Evolutionary conservation across 2,797 vertebrate species (phyloP), one percentile per base, ranked within the genome.

Genomic region (Melanotaenia boesemani): DNA sequence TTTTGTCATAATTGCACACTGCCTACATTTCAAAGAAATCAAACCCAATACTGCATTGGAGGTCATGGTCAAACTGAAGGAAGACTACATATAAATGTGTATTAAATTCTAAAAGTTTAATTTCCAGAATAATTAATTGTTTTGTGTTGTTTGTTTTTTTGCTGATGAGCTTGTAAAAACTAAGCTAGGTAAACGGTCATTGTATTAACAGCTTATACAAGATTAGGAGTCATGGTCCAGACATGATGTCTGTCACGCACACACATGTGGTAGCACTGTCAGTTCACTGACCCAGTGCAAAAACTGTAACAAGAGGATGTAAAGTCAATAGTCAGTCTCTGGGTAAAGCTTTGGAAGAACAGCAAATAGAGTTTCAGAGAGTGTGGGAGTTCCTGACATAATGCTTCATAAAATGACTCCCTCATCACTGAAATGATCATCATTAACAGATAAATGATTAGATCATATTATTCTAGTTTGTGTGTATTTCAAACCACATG

Each of bases 281-380:
- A 76, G 81, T 79, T 90, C 83, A 91, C 24, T 68, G 72, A 87
- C 84, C 86, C 64, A 67, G 57, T 56, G 55, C 22, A 11, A 60
- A 73, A 79, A 76, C 50, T 26, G 34, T 63, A 73, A 70, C 2
- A 8, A 41, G 36, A 39, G 63, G n/a, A 67, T 65, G 55, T 59
- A 54, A 72, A 57, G 68, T 32, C 54, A 56, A 37, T 32, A 56
- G 62, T 77, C 76, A 74, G 76, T 66, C 71, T 63, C 73, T 15
- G 12, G 10, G 16, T 10, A 28, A 61, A 63, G 54, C 18, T 63
- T 60, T 55, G 15, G 15, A 67, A 74, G 24, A 54, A 72, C 75
- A 78, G 13, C 44, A 57, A 63, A 70, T 10, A n/a, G 12, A 15
- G 22, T 57, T 55, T 74, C 8, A 32, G n/a, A 30, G 3, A 36